phyloP scores from a whole-genome alignment of 37 sponge, comb jelly and placozoan genomes.

The Theonella swinhoei region DNA sequence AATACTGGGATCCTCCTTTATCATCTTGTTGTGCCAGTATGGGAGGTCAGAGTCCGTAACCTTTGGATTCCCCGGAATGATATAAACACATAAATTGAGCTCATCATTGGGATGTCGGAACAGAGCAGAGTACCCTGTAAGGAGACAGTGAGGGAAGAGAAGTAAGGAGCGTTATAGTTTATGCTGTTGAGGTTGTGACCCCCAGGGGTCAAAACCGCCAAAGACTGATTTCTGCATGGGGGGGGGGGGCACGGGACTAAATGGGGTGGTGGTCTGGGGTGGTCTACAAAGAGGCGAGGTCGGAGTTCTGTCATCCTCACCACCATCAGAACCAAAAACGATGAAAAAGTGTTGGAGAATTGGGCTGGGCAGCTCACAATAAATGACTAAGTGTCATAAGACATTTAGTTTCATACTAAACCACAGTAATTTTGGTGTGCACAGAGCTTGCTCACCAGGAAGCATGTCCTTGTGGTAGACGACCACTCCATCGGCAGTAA shows the following conservation, averaged over 20 bases:
- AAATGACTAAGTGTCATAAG: too few relatives aligned
- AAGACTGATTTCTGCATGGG: too few relatives aligned
- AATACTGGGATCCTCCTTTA: slow-evolving; percentile 53
- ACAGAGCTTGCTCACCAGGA: slow-evolving; percentile 63
- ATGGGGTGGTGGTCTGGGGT: too few relatives aligned
- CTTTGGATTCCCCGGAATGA: slow-evolving; percentile 71
- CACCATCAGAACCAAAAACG: too few relatives aligned
- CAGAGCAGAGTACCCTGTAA: slow-evolving; percentile 52
- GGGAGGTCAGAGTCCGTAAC: slow-evolving; percentile 45
- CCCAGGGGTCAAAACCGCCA: too few relatives aligned
- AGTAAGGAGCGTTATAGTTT: background rate
- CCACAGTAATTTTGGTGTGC: background rate
- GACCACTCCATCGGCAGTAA: slow-evolving; percentile 72
- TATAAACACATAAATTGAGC: slow-evolving; percentile 57
- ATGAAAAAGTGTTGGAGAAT: too few relatives aligned
- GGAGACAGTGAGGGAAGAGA: background rate
- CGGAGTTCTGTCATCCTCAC: too few relatives aligned
- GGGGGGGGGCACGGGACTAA: too few relatives aligned
- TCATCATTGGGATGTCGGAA: slow-evolving; percentile 60
- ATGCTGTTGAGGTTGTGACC: too few relatives aligned
- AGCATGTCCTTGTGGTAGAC: slow-evolving; percentile 47
- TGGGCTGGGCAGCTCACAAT: too few relatives aligned
- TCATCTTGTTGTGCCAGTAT: slow-evolving; percentile 58
- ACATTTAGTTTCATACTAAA: background rate
- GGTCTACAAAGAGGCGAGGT: too few relatives aligned